These are phyloP conservation scores for Cynaeus angustus DNA, from an alignment of 2,888 invertebrate genomes.

Conservation along the genomic window DNA sequence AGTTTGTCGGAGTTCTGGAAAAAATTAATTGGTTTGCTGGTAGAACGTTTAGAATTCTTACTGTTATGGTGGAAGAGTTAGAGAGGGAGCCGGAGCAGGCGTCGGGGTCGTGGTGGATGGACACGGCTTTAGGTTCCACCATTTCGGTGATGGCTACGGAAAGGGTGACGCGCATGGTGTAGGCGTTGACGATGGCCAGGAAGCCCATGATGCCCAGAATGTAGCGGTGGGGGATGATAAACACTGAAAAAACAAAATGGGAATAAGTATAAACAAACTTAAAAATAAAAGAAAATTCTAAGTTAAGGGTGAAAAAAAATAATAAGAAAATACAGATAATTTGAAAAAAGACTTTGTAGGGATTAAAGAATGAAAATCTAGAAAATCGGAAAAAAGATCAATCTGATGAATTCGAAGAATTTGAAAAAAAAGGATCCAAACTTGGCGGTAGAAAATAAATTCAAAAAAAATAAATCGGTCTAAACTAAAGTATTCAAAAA, in stretches of 20 bases:
- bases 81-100: conserved; percentile 69
- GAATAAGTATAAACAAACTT: too few species aligned
- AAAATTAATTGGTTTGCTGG: neutral
- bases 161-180: conserved; percentile 71
- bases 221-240: conserved; percentile 80
- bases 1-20: conserved; percentile 50
- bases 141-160: conserved; percentile 72
- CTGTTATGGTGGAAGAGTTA: conserved; percentile 40
- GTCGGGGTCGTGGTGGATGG: conserved; percentile 71
- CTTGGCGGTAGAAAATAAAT: too few species aligned
- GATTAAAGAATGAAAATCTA: too few species aligned
- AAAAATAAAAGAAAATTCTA: too few species aligned
- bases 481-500: too few species aligned
- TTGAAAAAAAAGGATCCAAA: too few species aligned
- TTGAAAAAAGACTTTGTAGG: too few species aligned
- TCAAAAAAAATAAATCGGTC: too few species aligned
- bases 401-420: too few species aligned
- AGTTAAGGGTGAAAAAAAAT: too few species aligned
- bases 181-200: conserved; percentile 71
- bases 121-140: conserved; percentile 63
- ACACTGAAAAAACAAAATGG: conserved; percentile 39
- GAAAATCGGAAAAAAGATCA: too few species aligned
- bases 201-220: conserved; percentile 76
- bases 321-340: too few species aligned
- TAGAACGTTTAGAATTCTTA: neutral